phyloP scores from a whole-genome alignment of 2,113 vertebrate species.

The Pseudorhombus dupliciocellatus region DNA sequence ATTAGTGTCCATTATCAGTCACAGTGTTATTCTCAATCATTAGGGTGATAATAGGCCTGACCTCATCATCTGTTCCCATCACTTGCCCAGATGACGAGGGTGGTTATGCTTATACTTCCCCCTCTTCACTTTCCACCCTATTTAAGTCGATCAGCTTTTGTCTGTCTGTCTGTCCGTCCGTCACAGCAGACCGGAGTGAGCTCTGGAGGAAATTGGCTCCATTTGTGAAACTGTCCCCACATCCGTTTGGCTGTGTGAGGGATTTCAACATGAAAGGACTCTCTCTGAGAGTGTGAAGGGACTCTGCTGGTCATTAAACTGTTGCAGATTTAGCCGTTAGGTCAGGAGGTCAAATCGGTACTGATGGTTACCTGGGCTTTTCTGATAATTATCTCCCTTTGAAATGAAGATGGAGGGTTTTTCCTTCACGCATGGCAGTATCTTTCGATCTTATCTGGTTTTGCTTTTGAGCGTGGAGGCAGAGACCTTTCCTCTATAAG shows the following conservation, averaged over 20 bases:
- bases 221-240: conserved; percentile 20
- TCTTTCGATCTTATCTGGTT: too few species aligned
- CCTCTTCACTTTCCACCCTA: conserved; percentile 30
- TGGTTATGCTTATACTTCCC: conserved; percentile 14
- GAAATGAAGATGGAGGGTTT: neutral
- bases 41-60: conserved; percentile 6
- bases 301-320: neutral
- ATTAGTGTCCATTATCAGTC: conserved; percentile 7
- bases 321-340: neutral
- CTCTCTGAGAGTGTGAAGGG: neutral
- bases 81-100: conserved; percentile 29
- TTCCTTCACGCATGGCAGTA: neutral
- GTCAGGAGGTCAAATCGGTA: neutral
- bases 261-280: neutral
- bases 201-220: neutral
- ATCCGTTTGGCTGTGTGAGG: neutral
- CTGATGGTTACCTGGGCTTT: neutral
- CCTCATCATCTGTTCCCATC: conserved; percentile 30
- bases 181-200: neutral
- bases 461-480: too few species aligned
- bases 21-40: conserved; percentile 12
- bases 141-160: conserved; percentile 32
- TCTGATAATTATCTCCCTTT: neutral
- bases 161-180: conserved; percentile 9
- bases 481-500: neutral